Conservation (phyloP, 1,140 invertebrate genomes). For the Lasaia peninsularis region DNA sequence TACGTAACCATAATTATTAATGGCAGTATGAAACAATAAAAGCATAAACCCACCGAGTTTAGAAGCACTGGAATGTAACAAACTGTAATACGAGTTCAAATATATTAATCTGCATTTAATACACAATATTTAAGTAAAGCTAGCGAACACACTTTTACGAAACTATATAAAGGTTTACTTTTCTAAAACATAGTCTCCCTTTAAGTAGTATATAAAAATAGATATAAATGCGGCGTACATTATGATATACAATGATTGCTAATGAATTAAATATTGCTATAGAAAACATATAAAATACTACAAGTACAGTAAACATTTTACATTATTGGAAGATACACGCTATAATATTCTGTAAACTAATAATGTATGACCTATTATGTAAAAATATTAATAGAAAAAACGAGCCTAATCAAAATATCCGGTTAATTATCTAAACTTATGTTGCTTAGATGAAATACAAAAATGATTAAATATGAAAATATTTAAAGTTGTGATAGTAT, state of each 20-base stretch:
- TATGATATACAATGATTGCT: slow-evolving; percentile 7
- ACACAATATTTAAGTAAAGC: slow-evolving; percentile 17
- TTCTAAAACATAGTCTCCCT: background rate
- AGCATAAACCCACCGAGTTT: slow-evolving; percentile 29
- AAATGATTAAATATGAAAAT: slow-evolving; percentile 14
- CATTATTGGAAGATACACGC: slow-evolving; percentile 9
- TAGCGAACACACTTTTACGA: slow-evolving; percentile 16
- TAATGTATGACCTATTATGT: slow-evolving; percentile 1
- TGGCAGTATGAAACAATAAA: slow-evolving; percentile 15
- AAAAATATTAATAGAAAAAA: slow-evolving; percentile 19
- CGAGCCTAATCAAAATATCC: background rate
- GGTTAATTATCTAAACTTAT: slow-evolving; percentile 12
- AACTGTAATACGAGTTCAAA: background rate
- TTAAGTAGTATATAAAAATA: slow-evolving; percentile 5
- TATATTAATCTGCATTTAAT: background rate
- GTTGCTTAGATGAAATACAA: slow-evolving; percentile 17
- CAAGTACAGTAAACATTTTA: background rate
- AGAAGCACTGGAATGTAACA: slow-evolving; percentile 35
- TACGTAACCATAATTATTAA: background rate
- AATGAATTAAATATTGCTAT: slow-evolving; percentile 15
- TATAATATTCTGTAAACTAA: background rate
- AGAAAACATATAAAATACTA: background rate
- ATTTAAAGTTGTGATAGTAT: background rate
- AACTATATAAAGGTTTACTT: background rate
- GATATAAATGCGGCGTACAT: slow-evolving; percentile 13